Evolutionary conservation across 2,888 invertebrate species (phyloP), one percentile per base, ranked within the genome.

Genomic region (Iselma pallidipennis): DNA sequence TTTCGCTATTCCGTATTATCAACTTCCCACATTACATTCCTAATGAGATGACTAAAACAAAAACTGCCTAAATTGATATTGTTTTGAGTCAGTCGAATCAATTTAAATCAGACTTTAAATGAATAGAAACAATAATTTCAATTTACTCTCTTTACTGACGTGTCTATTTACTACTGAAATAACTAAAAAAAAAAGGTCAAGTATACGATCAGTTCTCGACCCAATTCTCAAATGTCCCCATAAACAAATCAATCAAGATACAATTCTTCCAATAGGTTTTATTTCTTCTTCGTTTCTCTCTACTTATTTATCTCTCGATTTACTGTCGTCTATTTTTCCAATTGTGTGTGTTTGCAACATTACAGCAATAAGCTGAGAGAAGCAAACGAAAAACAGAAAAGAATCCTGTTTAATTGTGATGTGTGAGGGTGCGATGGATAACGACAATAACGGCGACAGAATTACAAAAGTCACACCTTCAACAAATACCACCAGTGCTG

Each of bases 371-470:
- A 21, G 2, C 4, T 16, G 37, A n/a, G 9, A 21, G 14, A 33
- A 33, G 5, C 3, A 45, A 16, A 16, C 37, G 6, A 16, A 37
- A 16, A 4, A 37, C 10, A 25, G 25, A 25, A 6, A 25, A 25
- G 6, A 25, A 28, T 7, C 1, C 9, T 28, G 28, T 28, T 6
- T 28, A 37, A 33, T 31, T 69, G 69, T 67, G 59, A 69, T 68
- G 67, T 66, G 69, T 55, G 67, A 66, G 61, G 67, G 69, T 65
- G 63, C 66, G 51, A 69, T 69, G 69, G 67, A 66, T 61, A 65
- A 63, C 53, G 57, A 64, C 31, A 45, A 3, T 12, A 19, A 42
- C 10, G 19, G 10, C 19, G 19, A 19, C 3, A 42, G 42, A 19
- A 45, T 45, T 23, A 61, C 45, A 50, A 50, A 42, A 58, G 64